A percentile compares a stretch with the other conserved stretches of the same genome.
Evolutionary conservation across 2,113 vertebrate species (phyloP).

Genomic region (Sceloporus tristichus): DNA sequence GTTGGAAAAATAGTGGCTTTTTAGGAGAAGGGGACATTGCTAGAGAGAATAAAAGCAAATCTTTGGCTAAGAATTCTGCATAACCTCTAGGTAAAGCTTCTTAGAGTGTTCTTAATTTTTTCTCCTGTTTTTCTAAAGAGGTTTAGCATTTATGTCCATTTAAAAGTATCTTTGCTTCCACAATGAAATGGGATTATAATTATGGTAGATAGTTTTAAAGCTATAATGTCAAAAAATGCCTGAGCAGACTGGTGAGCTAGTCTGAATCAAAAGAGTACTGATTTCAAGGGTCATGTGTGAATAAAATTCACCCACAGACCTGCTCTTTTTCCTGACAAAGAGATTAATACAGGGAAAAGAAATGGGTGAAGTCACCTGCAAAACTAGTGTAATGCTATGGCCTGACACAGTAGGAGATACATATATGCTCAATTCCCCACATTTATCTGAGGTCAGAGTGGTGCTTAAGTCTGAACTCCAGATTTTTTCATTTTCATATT

Average conservation of each 20-base stretch:
- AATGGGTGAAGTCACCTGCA: not conserved
- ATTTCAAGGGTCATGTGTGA: not conserved
- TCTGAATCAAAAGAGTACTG: not conserved
- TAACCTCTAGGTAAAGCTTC: not conserved
- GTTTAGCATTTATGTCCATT: not conserved
- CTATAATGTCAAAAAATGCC: not conserved
- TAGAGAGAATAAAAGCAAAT: not conserved
- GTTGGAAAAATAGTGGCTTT: no score
- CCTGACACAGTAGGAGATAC: not conserved
- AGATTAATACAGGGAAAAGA: not conserved
- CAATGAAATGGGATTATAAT: not conserved
- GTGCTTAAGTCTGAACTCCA: constrained; percentile 32
- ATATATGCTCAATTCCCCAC: not conserved
- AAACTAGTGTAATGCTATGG: not conserved
- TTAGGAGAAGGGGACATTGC: no score
- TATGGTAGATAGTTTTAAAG: not conserved
- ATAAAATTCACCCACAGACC: not conserved
- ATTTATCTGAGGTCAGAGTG: constrained; percentile 11
- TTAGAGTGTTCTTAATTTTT: not conserved
- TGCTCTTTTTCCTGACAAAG: not conserved
- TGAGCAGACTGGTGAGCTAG: not conserved
- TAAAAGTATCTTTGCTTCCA: not conserved
- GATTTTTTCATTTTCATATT: constrained; percentile 41
- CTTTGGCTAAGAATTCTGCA: not conserved
- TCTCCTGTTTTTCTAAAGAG: no score